Percentiles rank a stretch among this genome's conserved stretches.
Conservation (phyloP, 1,140 invertebrate species). For the Papilio polytes region DNA sequence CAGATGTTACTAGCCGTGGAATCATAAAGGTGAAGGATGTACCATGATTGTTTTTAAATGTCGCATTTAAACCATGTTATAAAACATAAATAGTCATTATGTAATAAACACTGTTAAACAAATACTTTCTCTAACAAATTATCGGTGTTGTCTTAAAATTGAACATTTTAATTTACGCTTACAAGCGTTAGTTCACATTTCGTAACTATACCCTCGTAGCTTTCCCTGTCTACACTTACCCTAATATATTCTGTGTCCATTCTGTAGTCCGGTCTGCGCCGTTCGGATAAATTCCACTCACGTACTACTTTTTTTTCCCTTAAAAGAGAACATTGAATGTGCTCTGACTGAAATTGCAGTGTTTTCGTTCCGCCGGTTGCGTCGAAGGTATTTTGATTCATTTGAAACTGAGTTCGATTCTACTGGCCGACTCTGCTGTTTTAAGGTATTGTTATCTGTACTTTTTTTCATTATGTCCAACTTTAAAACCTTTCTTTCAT, state of each 20-base stretch:
- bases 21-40: no score
- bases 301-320: constrained; percentile 67
- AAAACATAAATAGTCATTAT: no score
- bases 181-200: constrained; percentile 36
- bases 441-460: constrained; percentile 34
- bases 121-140: background rate
- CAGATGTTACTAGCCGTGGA: no score
- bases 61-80: no score
- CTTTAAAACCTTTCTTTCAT: background rate
- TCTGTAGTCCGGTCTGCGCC: constrained; percentile 53
- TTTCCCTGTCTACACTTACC: constrained; percentile 54
- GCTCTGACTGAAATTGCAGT: constrained; percentile 77
- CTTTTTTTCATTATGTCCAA: background rate
- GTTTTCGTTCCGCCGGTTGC: constrained; percentile 59
- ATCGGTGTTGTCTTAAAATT: background rate
- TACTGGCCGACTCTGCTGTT: constrained; percentile 40
- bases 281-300: constrained; percentile 60
- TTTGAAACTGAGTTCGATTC: background rate
- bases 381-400: constrained; percentile 70
- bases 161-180: constrained; percentile 15
- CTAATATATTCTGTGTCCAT: constrained; percentile 73
- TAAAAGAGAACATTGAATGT: constrained; percentile 68
- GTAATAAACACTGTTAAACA: no score
- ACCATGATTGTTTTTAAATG: no score
- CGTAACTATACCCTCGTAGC: constrained; percentile 41